Percentiles rank a stretch among this genome's conserved stretches.
Evolutionary conservation across 2,797 vertebrate genomes (phyloP).

Genomic region (Lepidocolaptes lacrymiger): DNA sequence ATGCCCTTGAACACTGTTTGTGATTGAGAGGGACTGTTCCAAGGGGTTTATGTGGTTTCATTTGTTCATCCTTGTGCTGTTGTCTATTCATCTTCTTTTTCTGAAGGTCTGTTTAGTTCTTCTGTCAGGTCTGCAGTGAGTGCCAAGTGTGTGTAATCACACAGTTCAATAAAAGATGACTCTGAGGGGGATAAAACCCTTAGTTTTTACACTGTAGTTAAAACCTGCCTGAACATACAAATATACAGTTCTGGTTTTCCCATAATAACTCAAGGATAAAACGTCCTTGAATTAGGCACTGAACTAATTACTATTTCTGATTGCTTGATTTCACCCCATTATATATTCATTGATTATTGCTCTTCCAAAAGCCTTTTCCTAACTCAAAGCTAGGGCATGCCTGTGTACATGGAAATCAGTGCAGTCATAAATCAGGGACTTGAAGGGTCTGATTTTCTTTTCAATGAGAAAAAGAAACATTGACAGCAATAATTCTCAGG

Average conservation of each 20-base stretch:
- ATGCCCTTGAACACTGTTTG: background rate
- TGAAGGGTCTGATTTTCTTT: constrained; percentile 75
- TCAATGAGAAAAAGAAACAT: constrained; percentile 67
- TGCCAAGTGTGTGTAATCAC: background rate
- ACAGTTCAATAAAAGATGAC: background rate
- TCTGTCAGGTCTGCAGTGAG: background rate
- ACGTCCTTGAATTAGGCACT: background rate
- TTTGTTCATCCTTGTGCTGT: rapidly evolving
- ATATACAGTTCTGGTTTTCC: background rate
- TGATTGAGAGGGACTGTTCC: background rate
- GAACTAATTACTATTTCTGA: constrained; percentile 55
- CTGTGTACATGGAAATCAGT: constrained; percentile 65
- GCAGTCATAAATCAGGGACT: constrained; percentile 74
- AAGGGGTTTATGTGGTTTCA: background rate
- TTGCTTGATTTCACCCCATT: constrained; percentile 54
- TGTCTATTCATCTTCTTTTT: background rate
- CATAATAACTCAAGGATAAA: background rate
- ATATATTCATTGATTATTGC: constrained; percentile 57
- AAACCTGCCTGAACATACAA: background rate
- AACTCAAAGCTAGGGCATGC: constrained; percentile 22
- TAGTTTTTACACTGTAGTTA: background rate
- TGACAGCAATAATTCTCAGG: constrained; percentile 63
- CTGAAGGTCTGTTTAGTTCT: background rate
- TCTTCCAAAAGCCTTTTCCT: constrained; percentile 21
- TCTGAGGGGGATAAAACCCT: background rate